Evolutionary conservation across 2,888 invertebrate species (phyloP), one percentile per base, ranked within the genome.

Genomic region (Liodrosophila aerea): DNA sequence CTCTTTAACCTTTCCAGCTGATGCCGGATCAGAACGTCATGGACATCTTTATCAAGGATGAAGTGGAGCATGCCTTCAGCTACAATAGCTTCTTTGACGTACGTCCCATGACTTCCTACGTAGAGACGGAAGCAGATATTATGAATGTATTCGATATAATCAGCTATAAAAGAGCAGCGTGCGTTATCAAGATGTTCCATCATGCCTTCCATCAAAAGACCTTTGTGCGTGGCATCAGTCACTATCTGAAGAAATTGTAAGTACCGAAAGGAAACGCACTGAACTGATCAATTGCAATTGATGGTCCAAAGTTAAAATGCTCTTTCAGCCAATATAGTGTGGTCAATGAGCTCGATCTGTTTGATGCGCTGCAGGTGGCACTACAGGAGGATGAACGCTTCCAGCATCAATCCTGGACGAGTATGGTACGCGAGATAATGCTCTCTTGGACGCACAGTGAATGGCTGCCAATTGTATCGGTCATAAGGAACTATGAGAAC

Each of bases 1-100:
- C 22, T 4, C 22, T 22, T 13, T 36, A 13, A 3, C 0, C 34
- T 8, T 22, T 4, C 15, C 50, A 94, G 94, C 92, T 93, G 9
- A 92, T 93, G 76, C 90, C 91, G 0, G 89, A 92, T 1, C 93
- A 93, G 92, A 94, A 94, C 76, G 92, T 95, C 0, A 72, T 87
- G 57, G 95, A 95, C 73, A 92, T 92, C 36, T 89, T 91, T 0
- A 83, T 90, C 18, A 89, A 90, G 9, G 91, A 92, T 1, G 92
- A 84, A 12, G 87, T 76, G 0, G 81, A 85, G 4, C 61, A 73
- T 4, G 88, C 88, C 0, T 87, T 81, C 9, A 81, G 74, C 45
- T 87, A 76, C 53, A 87, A 83, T 18, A 86, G 77, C 36, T 87
- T 82, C 45, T 76, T 77, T 7, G 71, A 71, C 1, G 84, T 71